Conservation (phyloP, 2,797 vertebrate genomes). For the Chaunax sp. region DNA sequence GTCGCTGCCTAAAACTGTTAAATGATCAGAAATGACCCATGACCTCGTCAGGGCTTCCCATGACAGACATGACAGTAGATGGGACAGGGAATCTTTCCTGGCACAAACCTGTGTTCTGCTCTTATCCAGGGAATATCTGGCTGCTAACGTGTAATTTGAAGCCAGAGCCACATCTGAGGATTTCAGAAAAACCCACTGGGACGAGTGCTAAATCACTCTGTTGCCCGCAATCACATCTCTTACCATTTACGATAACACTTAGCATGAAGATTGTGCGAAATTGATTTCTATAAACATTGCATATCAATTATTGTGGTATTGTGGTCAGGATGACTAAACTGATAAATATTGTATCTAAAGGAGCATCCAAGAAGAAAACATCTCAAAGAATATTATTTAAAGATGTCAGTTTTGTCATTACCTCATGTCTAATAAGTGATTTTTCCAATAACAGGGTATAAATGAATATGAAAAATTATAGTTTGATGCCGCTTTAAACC, state of each 20-base stretch:
- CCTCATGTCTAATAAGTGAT: not conserved
- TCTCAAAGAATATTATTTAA: too few species aligned
- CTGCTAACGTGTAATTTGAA: conserved; percentile 86
- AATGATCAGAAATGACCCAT: conserved; percentile 63
- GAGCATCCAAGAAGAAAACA: not conserved
- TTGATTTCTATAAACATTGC: not conserved
- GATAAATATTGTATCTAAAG: not conserved
- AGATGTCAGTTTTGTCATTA: too few species aligned
- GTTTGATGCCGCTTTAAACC: conserved; percentile 9
- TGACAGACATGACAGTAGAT: conserved; percentile 68
- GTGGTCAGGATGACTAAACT: not conserved
- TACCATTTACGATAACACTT: not conserved
- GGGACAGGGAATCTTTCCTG: conserved; percentile 74
- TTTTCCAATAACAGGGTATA: not conserved
- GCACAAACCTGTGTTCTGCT: conserved; percentile 73
- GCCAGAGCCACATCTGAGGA: conserved; percentile 83
- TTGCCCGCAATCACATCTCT: conserved; percentile 7
- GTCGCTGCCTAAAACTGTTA: conserved; percentile 53
- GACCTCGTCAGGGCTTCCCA: conserved; percentile 48
- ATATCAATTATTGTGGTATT: not conserved
- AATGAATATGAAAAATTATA: not conserved
- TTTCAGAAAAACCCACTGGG: conserved; percentile 78
- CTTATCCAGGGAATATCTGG: conserved; percentile 82
- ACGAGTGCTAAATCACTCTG: conserved; percentile 76
- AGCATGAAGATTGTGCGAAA: not conserved